Evolutionary conservation across 2,113 vertebrate species (phyloP), one percentile per base, ranked within the genome.

Genomic region (Amphiprion percula): DNA sequence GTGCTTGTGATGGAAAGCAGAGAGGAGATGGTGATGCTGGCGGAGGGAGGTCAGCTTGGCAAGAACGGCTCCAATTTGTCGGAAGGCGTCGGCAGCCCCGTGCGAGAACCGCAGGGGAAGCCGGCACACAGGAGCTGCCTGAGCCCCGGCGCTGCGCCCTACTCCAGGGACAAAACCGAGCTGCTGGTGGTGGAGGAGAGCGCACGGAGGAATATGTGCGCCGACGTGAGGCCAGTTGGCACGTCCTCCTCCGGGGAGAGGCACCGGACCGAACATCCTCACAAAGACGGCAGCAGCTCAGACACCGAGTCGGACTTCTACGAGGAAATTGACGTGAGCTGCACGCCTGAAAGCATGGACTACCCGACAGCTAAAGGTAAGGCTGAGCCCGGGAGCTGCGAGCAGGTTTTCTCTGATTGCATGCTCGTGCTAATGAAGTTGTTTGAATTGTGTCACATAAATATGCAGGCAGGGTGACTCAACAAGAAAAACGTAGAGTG

Each of bases 281-380:
- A 91, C 89, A 97, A 95, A 93, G 97, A 96, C 88, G 95, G 94
- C 87, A 98, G 96, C 96, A 97, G 97, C 92, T 98, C 98, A 85
- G 97, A 99, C 92, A 97, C 97, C 0, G 98, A 99, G 91, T 99
- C 98, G 79, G 98, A 99, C 95, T 98, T 98, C 95, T 99, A 99
- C 91, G 98, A 99, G 94, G 98, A 99, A 94, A 99, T 98, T 93
- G 97, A 99, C 94, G 98, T 98, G 89, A 99, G 98, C 96, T 99
- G 98, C 94, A 98, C 98, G 90, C 96, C 98, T 77, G 97, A 99
- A 82, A 97, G 95, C 95, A 92, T 96, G 93, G 97, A 99, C 89
- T 99, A 98, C 94, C 96, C 96, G 68, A 94, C 94, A 83, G 94
- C 94, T 85, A 97, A 96, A 97, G 97, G 97, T 99, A 96, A 75